These are phyloP conservation scores for Cheirogaleus medius DNA, from an alignment of 2,113 vertebrate species.

Conservation along the genomic window DNA sequence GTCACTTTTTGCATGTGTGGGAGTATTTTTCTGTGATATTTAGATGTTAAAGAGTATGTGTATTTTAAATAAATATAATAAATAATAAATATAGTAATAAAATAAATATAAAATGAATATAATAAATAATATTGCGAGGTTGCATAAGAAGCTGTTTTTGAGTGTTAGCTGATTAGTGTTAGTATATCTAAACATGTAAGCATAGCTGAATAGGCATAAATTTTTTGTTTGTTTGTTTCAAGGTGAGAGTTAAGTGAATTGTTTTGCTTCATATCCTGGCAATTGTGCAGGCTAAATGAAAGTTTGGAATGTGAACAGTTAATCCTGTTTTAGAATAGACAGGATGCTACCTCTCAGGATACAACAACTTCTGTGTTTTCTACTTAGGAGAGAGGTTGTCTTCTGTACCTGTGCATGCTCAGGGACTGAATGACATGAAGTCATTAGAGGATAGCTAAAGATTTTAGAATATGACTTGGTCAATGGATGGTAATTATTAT, in stretches of 20 bases:
- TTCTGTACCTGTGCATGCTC: neutral
- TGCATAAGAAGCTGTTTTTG: neutral
- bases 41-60: neutral
- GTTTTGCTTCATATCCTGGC: conserved; percentile 24
- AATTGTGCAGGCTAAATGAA: neutral
- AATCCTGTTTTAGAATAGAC: conserved; percentile 52
- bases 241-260: neutral
- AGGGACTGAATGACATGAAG: neutral
- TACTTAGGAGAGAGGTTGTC: neutral
- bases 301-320: conserved; percentile 61
- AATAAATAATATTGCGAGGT: neutral
- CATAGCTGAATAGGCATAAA: neutral
- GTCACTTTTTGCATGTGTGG: neutral
- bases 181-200: neutral
- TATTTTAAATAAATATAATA: conserved; percentile 16
- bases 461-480: neutral
- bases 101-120: neutral
- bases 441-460: neutral
- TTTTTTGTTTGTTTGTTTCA: neutral
- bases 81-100: neutral
- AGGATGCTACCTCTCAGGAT: neutral
- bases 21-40: neutral
- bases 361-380: neutral
- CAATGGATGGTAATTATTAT: neutral
- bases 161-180: neutral